Evolutionary conservation across 2,797 vertebrate species (phyloP), one percentile per base, ranked within the genome.

Genomic region (Pantherophis vulpinus): DNA sequence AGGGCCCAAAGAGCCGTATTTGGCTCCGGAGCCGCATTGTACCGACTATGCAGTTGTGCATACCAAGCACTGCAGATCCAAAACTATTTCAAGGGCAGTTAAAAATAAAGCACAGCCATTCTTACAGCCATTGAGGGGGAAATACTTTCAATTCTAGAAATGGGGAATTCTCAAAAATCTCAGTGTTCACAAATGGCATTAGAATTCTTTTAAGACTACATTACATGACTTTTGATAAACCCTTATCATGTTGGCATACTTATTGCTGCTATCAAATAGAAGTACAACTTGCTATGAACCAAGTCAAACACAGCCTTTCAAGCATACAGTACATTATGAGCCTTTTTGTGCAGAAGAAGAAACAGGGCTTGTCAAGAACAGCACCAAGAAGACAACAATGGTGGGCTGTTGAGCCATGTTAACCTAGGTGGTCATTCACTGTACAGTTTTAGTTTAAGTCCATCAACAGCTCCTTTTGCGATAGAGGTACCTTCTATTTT

Each of bases 91-190:
- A 51, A 0, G 56, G 60, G 58, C 12, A n/a, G 87, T 86, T 12
- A 90, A 56, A 86, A 91, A 58, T 87, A 95, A 92, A 60, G 3
- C 32, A 42, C 1, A 10, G 16, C 42, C 42, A 42, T 23, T 79
- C 14, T 42, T 42, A 94, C 93, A 87, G 88, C 42, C 59, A 63
- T 25, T 27, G 47, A 29, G 61, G 4, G 59, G 61, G 18, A 74
- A 74, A 55, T 56, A 74, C 32, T 29, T 29, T 95, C 92, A 74
- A 90, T 16, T 0, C 74, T 16, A 89, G 37, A 87, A 66, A 27
- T 70, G 87, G 0, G 0, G 0, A n/a, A 32, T 0, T 0, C 3
- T 93, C 27, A 88, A 86, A 42, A 63, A 5, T 8, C 6, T 1
- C 6, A 4, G 86, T 54, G 2, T 32, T 88, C 32, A 14, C 86